Conservation (phyloP, 2,888 invertebrate genomes). For the Erebia palarica region DNA sequence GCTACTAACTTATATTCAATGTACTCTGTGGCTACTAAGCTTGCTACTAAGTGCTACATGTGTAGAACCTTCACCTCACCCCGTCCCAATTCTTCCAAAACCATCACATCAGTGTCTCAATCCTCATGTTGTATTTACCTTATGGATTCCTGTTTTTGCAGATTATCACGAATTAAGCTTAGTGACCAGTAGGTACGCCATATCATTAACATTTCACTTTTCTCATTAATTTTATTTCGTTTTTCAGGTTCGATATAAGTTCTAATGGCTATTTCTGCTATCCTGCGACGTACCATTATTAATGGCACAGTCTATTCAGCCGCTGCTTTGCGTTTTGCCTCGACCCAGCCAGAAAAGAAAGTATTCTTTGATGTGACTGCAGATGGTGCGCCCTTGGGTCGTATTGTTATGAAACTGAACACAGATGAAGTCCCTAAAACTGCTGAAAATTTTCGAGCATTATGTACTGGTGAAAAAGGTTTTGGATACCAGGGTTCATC, state of each 20-base stretch:
- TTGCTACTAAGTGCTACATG: too few relatives aligned
- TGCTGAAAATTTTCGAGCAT: slow-evolving; percentile 96
- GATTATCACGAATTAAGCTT: too few relatives aligned
- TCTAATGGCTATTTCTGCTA: slow-evolving; percentile 56
- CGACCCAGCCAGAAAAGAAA: slow-evolving; percentile 67
- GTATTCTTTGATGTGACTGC: slow-evolving; percentile 96
- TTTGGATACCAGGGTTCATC: slow-evolving; percentile 95
- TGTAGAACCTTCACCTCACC: too few relatives aligned
- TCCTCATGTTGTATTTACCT: too few relatives aligned
- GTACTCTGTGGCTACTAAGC: too few relatives aligned
- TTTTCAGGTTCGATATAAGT: slow-evolving; percentile 19
- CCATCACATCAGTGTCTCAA: too few relatives aligned
- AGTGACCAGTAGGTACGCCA: too few relatives aligned
- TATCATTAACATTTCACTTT: too few relatives aligned
- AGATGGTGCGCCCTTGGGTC: slow-evolving; percentile 89
- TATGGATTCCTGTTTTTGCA: too few relatives aligned
- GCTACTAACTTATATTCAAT: too few relatives aligned
- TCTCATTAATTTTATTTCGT: neutral
- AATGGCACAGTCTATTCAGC: slow-evolving; percentile 73
- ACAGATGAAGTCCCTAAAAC: slow-evolving; percentile 96
- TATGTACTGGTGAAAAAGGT: slow-evolving; percentile 85
- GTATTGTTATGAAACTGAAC: slow-evolving; percentile 94
- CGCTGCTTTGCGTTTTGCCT: slow-evolving; percentile 67
- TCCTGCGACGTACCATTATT: slow-evolving; percentile 63
- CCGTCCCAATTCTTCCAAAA: too few relatives aligned